Base-by-base conservation (phyloP, 1,140 invertebrate genomes). In the Camponotus pennsylvanicus region DNA sequence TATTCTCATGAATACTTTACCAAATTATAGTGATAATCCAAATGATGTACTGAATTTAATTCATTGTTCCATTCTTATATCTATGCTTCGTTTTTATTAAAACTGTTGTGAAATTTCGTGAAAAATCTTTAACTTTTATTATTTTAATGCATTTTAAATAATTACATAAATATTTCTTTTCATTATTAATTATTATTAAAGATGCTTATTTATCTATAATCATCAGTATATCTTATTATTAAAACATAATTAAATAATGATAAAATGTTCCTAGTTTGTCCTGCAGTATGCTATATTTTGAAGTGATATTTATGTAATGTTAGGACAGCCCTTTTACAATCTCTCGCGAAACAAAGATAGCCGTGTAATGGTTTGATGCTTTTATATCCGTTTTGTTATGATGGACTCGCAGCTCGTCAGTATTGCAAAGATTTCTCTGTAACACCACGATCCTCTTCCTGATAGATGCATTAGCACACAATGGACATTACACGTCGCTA, bases 331-430 rank as follows among this genome's bases (percentile, higher is more conserved):
- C 42, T 49, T 37, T 9, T 27, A 13, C 2, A 49, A 18, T 7
- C 1, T 67, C 21, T 80, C 34, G 34, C 45, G 34, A 59, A 73
- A 55, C 69, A 34, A 52, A 11, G 49, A 57, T 71, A 82, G 37
- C 18, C 7, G 55, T 67, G 21, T 27, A 40, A 83, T 27, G 27
- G 49, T 45, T 80, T 75, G 69, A 57, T 67, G 40, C 52, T 27
- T 73, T 55, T 55, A 73, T 82, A 71, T 82, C 79, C 79, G 67
- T 45, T 61, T 73, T 70, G 42, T 61, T 71, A 59, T 73, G 79
- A 69, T 27, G 67, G 34, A n/a, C 63, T 61, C n/a, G 34, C 75
- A 7, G 45, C 64, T 80, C 52, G 18, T 80, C 78, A 42, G 37
- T 59, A 37, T 52, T n/a, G 32, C 64, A 21, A 40, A 61, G 67